Conservation (phyloP, 2,888 invertebrate genomes). For the Synanthedon myopaeformis region DNA sequence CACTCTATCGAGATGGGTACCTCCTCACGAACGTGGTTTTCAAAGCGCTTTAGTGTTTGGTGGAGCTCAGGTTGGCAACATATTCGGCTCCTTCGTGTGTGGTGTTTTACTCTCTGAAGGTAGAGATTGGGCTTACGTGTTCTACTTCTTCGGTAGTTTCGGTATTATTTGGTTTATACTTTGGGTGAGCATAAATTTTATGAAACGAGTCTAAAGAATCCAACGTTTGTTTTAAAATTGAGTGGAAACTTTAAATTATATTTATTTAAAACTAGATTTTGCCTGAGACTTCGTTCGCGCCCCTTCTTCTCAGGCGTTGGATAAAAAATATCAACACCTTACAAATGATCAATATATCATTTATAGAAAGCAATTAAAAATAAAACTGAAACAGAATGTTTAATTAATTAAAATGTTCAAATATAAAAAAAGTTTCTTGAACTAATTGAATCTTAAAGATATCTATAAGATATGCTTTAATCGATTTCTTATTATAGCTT, state of each 20-base stretch:
- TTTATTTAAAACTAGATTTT: no score
- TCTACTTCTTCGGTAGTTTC: slow-evolving; percentile 70
- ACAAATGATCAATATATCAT: no score
- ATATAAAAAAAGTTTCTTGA: background rate
- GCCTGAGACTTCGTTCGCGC: no score
- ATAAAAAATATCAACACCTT: no score
- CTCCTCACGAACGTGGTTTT: slow-evolving; percentile 68
- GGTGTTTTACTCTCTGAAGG: slow-evolving; percentile 60
- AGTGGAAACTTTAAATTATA: no score
- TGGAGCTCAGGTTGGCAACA: slow-evolving; percentile 70
- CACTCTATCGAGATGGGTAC: slow-evolving; percentile 73
- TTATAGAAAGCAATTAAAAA: no score
- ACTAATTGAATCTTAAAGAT: no score
- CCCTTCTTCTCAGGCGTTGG: no score
- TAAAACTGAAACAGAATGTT: no score
- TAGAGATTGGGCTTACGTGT: slow-evolving; percentile 68
- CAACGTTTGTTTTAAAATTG: no score
- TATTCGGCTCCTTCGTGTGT: slow-evolving; percentile 66
- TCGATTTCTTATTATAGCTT: background rate
- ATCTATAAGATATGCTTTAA: background rate
- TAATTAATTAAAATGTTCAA: no score
- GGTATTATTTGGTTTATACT: slow-evolving; percentile 66
- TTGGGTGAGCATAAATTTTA: slow-evolving; percentile 40
- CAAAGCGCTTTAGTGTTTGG: slow-evolving; percentile 73
- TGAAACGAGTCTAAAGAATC: no score